Evolutionary conservation across 2,888 invertebrate species (phyloP), one percentile per base, ranked within the genome.

Genomic region (Calliphora vomitoria): DNA sequence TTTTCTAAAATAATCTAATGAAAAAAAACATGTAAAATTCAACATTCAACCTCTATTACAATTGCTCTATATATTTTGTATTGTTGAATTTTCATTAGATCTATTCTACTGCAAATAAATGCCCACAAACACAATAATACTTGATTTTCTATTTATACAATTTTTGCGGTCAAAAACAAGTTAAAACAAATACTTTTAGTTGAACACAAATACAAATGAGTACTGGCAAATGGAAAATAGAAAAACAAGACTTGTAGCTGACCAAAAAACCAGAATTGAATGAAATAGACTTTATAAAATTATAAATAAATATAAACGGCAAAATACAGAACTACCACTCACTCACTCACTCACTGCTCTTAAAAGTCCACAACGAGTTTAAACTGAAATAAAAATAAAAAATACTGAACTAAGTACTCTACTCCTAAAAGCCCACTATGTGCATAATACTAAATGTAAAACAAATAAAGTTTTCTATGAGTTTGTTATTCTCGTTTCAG

Each of bases 381-480:
- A 35, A 35, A 35, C 35, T 35, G 35, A 35, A 35, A 35, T 6
- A 4, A 35, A 6, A 6, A 6, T 4, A 35, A 0, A 35, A 6
- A 6, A 6, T 35, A 6, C 35, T 35, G 35, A 35, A 35, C 35
- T 35, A 35, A 35, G 35, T 35, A 35, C 35, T 35, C 35, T 35
- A 18, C 50, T 18, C 62, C 10, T 64, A 35, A 38, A n/a, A 18
- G 35, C 25, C 53, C 47, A 60, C 60, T 72, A 64, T 58, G 64
- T 31, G 8, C 44, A 53, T 55, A 53, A 72, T 81, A 55, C 66
- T 81, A 85, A 85, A 81, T 85, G 76, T 85, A 35, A 69, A 81
- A 66, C 76, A 85, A 85, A 76, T 66, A 81, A 81, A 85, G n/a
- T 81, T 81, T 60, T 47, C 64, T 31, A 76, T 76, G 76, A 76